Conservation (phyloP, 2,888 invertebrate genomes). For the Heliconius ismenius region DNA sequence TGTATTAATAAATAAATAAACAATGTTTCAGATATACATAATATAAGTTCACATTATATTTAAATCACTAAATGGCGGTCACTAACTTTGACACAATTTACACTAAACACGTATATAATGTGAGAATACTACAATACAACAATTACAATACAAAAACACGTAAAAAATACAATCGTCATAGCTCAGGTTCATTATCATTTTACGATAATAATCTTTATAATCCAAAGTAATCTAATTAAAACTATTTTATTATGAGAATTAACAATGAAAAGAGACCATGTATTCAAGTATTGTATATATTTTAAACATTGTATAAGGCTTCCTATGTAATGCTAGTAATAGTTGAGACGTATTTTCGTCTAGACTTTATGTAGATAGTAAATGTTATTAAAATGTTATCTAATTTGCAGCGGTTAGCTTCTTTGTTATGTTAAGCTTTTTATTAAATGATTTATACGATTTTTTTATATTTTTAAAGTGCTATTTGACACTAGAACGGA, state of each 20-base stretch:
- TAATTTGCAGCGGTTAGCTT: neutral
- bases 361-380: no score
- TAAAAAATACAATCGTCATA: slow-evolving; percentile 28
- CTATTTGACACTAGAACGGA: neutral
- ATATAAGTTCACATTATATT: neutral
- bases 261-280: slow-evolving; percentile 5
- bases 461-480: no score
- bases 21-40: neutral
- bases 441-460: neutral
- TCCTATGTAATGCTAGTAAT: neutral
- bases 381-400: neutral
- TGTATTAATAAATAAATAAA: neutral
- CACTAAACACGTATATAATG: slow-evolving; percentile 10
- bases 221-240: slow-evolving; percentile 33
- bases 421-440: neutral
- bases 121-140: slow-evolving; percentile 16
- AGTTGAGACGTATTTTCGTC: neutral
- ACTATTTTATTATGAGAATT: slow-evolving; percentile 27
- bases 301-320: neutral
- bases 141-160: slow-evolving; percentile 13
- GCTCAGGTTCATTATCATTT: slow-evolving; percentile 36
- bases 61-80: slow-evolving; percentile 19
- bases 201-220: slow-evolving; percentile 34
- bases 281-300: slow-evolving; percentile 3
- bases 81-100: slow-evolving; percentile 37